Evolutionary conservation across 2,888 invertebrate species (phyloP).

Genomic region (Rhodophaea formosa): DNA sequence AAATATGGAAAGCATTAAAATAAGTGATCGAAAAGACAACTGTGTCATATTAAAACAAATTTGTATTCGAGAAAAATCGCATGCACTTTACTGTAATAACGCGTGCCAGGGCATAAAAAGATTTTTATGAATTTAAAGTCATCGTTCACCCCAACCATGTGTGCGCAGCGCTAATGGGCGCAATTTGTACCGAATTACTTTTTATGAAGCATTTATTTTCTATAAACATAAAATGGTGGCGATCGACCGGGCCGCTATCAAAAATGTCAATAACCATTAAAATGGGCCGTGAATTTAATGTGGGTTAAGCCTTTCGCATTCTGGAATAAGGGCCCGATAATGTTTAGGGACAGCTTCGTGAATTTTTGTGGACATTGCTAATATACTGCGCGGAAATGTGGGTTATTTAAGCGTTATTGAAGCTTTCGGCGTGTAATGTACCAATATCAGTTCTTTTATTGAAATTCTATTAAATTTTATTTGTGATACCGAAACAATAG

Average conservation of each 20-base stretch:
- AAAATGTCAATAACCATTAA: conserved; percentile 27
- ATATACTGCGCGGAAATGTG: not conserved
- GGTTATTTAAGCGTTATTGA: not conserved
- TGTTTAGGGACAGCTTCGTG: conserved; percentile 23
- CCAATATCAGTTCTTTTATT: no score
- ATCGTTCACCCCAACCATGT: conserved; percentile 1
- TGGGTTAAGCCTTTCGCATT: conserved; percentile 26
- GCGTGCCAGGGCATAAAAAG: not conserved
- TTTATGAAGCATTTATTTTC: conserved; percentile 34
- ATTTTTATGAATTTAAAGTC: not conserved
- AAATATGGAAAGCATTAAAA: no score
- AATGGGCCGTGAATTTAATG: conserved; percentile 24
- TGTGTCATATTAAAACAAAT: no score
- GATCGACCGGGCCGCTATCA: conserved; percentile 24
- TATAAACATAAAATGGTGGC: conserved; percentile 29
- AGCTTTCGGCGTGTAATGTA: not conserved
- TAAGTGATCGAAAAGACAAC: no score
- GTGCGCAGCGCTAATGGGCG: conserved; percentile 29
- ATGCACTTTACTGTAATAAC: no score
- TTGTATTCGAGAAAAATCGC: no score
- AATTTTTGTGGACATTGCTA: conserved; percentile 15
- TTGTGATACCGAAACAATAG: not conserved
- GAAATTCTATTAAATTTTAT: no score
- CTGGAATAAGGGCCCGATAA: conserved; percentile 19
- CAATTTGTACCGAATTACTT: conserved; percentile 33